Base-by-base conservation (phyloP, 2,888 invertebrate genomes). In the Dioctria linearis region DNA sequence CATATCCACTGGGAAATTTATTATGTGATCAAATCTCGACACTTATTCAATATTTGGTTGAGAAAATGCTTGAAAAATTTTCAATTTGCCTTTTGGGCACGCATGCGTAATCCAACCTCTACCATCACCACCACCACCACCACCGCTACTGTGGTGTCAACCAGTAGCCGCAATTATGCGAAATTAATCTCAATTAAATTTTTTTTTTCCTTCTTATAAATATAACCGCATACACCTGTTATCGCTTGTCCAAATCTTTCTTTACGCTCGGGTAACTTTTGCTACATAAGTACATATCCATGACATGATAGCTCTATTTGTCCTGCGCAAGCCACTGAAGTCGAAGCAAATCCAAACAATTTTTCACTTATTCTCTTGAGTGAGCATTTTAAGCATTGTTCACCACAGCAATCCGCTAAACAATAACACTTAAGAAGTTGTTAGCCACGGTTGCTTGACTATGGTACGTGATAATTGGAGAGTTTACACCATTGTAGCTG, bases 181-280 rank as follows among this genome's bases (percentile, higher is more conserved):
- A 67, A 67, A 67, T 67, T 67, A 67, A 67, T 67, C 46, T 67
- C 46, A 67, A 67, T 67, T 42, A n/a, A 57, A 65, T 5, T 67
- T 67, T n/a, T 67, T 67, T 67, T 46, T 25, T 25, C 2, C 25
- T 2, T 25, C 25, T 25, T 25, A n/a, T n/a, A 25, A 25, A 67
- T 67, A n/a, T 43, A 25, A 43, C 46, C 43, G 25, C 42, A 5
- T 42, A 67, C 67, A 25, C 40, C 42, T 66, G 66, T 66, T 66
- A 66, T 66, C 66, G 66, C 66, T 67, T 67, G 67, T 67, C 46
- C 42, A 46, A 67, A 67, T 46, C 42, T 42, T 25, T 46, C 46
- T 67, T 67, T 67, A 42, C 46, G 67, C 67, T 67, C 46, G 49
- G 46, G 46, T 67, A 67, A 43, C 49, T 67, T 25, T 67, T 43